phyloP scores from a whole-genome alignment of 2,113 vertebrate species.

The Malurus cyaneus region DNA sequence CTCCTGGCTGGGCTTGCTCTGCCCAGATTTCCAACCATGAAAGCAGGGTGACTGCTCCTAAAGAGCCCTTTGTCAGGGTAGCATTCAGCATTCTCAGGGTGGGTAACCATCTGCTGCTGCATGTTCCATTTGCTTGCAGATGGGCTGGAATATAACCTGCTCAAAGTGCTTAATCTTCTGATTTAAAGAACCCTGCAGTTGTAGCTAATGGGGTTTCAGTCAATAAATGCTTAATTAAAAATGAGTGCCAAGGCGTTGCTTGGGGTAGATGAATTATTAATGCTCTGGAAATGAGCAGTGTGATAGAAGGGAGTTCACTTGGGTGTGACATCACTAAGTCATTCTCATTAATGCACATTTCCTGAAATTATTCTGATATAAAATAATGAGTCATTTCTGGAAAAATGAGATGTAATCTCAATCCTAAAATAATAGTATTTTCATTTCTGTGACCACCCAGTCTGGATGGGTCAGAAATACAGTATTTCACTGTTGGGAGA shows the following conservation, averaged over 20 bases:
- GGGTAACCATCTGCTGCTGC: background rate
- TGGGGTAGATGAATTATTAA: background rate
- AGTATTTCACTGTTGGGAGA: background rate
- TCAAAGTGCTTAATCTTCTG: background rate
- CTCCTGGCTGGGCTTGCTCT: background rate
- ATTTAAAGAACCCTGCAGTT: background rate
- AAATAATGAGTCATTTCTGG: background rate
- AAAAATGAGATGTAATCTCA: background rate
- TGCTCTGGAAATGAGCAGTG: background rate
- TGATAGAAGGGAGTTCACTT: background rate
- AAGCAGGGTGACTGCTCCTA: background rate
- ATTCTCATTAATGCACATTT: background rate
- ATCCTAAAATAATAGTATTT: background rate
- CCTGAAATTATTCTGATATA: background rate
- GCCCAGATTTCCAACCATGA: background rate
- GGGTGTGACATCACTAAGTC: background rate
- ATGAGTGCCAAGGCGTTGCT: background rate
- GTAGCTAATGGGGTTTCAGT: background rate
- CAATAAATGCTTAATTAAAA: background rate
- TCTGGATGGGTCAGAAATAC: background rate
- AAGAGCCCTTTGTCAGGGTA: background rate
- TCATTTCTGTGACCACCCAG: background rate
- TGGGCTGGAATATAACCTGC: background rate
- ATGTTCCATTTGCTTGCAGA: background rate
- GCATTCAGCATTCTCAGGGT: background rate